Evolutionary conservation across 2,888 invertebrate genomes (phyloP).

Genomic region (Calameuta filiformis): DNA sequence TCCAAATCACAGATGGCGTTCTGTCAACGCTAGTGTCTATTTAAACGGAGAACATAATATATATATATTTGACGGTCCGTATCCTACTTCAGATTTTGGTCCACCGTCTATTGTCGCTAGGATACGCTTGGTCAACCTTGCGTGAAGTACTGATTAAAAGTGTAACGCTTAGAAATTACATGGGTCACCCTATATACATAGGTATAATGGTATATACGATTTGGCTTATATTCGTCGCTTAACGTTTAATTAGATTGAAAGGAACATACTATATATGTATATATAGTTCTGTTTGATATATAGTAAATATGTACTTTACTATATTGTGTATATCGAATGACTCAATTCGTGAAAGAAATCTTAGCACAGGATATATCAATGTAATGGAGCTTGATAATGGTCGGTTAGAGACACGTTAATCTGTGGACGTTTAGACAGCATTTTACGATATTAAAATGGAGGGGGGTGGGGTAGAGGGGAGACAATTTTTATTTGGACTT

Average conservation of each 20-base stretch:
- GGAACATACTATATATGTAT: neutral
- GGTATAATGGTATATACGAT: neutral
- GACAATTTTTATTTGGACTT: constrained; percentile 26
- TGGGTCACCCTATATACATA: constrained; percentile 9
- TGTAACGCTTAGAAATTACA: constrained; percentile 38
- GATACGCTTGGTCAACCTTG: constrained; percentile 39
- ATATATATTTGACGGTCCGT: constrained; percentile 13
- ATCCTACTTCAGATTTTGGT: constrained; percentile 25
- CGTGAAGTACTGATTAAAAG: constrained; percentile 48
- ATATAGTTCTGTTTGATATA: neutral
- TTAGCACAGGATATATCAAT: neutral
- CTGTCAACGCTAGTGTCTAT: constrained; percentile 33
- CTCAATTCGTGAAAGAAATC: neutral
- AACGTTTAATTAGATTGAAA: neutral
- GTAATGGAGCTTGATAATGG: neutral
- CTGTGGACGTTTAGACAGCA: constrained; percentile 18
- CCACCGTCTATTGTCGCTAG: constrained; percentile 35
- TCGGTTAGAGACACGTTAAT: neutral
- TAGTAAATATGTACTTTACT: neutral
- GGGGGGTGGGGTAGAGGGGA: neutral
- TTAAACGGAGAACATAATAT: constrained; percentile 44
- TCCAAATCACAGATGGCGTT: constrained; percentile 37
- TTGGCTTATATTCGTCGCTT: constrained; percentile 1
- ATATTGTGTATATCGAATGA: neutral
- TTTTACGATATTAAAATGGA: constrained; percentile 36